Evolutionary conservation across 2,113 vertebrate species (phyloP), one percentile per base, ranked within the genome.

Genomic region (Malurus melanocephalus): DNA sequence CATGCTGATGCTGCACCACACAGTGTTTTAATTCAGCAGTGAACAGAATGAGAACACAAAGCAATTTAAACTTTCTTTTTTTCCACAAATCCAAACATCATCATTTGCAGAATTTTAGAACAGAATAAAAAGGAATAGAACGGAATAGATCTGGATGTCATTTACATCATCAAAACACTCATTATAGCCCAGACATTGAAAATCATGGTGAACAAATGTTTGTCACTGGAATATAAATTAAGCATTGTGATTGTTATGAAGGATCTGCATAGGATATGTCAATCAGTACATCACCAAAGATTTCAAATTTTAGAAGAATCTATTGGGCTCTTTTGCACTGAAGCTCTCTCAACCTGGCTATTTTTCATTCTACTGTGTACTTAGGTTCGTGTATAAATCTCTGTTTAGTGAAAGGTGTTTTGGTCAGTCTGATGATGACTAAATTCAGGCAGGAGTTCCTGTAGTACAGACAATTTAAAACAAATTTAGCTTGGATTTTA

Each of bases 131-230:
- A 8, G 14, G n/a, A 85, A 86, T 18, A 45, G 56, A 71, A 67
- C 27, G 81, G 51, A 67, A 77, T 30, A 75, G 53, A 40, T 46
- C 57, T 79, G 69, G 42, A 65, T 88, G 80, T 62, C 66, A 87
- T 65, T 90, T 91, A 74, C 51, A 88, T 79, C 48, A 90, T 52
- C 80, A 86, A 91, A 91, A 93, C 71, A 81, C 46, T 90, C 69
- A 65, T 85, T 89, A 68, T 5, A 57, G 62, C 66, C 80, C 46
- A 77, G 69, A 64, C 72, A 43, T 53, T 72, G 76, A 71, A 88
- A 87, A 85, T 49, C 53, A 43, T 53, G 79, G 38, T 28, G 81
- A 90, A 92, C 11, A 72, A 89, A 65, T 43, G 9, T 7, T 6
- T 57, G 33, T 28, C 55, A 18, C 43, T 73, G 69, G 83, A 95